These are phyloP conservation scores for Standfussiana lucernea DNA, from an alignment of 2,888 invertebrate genomes.

Conservation along the genomic window DNA sequence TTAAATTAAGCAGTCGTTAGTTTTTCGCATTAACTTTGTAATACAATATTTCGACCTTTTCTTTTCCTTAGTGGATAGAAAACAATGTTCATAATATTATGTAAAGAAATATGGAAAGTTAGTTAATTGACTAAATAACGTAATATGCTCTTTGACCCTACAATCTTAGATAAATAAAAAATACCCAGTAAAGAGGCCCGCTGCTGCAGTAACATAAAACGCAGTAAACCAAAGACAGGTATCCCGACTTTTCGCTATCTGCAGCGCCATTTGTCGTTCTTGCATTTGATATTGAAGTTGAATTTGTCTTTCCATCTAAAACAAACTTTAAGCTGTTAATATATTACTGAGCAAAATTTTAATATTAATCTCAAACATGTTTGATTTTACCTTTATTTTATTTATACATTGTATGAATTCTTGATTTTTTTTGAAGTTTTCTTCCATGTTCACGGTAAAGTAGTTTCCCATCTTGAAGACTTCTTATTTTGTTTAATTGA, in stretches of 20 bases:
- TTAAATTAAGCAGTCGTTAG: not conserved
- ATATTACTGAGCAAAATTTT: conserved; percentile 11
- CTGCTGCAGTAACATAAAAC: conserved; percentile 91
- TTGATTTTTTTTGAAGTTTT: conserved; percentile 93
- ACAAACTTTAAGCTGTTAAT: conserved; percentile 11
- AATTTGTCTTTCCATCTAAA: conserved; percentile 94
- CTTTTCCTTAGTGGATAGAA: not conserved
- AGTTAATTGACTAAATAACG: not conserved
- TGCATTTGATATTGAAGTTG: conserved; percentile 95
- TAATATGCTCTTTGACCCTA: not conserved
- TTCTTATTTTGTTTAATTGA: conserved; percentile 42
- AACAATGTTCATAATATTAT: not conserved
- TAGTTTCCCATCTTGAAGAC: conserved; percentile 90
- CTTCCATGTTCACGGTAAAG: conserved; percentile 91
- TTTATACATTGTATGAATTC: conserved; percentile 93
- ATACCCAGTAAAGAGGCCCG: conserved; percentile 89
- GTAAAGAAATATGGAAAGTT: not conserved
- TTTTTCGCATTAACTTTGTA: not conserved
- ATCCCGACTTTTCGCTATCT: conserved; percentile 93
- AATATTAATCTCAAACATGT: not conserved
- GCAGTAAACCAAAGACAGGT: conserved; percentile 93
- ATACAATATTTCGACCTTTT: not conserved
- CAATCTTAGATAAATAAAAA: conserved; percentile 27
- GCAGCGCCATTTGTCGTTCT: conserved; percentile 93
- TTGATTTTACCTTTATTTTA: conserved; percentile 90